These are phyloP conservation scores for Galaxea fascicularis DNA, from an alignment of 92 coral and sea anemone genomes.

Conservation along the genomic window DNA sequence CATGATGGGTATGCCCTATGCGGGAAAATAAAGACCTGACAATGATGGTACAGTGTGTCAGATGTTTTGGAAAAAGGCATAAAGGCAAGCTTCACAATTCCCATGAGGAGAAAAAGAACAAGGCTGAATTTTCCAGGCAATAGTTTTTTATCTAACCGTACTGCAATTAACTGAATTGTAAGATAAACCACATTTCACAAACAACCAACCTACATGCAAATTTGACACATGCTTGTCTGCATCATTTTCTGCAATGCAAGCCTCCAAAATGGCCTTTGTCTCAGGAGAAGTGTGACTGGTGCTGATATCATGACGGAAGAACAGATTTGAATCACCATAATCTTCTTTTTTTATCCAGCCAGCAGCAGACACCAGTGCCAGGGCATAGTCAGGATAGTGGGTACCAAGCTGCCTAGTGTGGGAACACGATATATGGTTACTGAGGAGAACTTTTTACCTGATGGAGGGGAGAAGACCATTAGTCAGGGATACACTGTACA, in stretches of 20 bases:
- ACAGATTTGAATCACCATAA: conserved; percentile 95
- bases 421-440: too few species aligned
- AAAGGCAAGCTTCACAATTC: too few species aligned
- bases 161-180: too few species aligned
- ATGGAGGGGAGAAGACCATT: too few species aligned
- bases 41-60: not conserved
- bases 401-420: conserved; percentile 84
- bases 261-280: conserved; percentile 85
- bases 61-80: too few species aligned
- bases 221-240: conserved; percentile 93
- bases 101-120: too few species aligned
- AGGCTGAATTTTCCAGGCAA: too few species aligned
- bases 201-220: conserved; percentile 77
- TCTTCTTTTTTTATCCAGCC: conserved; percentile 99
- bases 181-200: not conserved
- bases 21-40: not conserved
- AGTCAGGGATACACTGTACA: too few species aligned
- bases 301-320: conserved; percentile 94
- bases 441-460: too few species aligned
- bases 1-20: conserved; percentile 90
- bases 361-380: conserved; percentile 95
- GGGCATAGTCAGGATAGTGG: conserved; percentile 92
- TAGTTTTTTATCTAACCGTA: too few species aligned
- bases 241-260: conserved; percentile 94
- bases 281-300: conserved; percentile 89